Base-by-base conservation (phyloP, 2,797 vertebrate genomes). In the Ctenopoma multispine region DNA sequence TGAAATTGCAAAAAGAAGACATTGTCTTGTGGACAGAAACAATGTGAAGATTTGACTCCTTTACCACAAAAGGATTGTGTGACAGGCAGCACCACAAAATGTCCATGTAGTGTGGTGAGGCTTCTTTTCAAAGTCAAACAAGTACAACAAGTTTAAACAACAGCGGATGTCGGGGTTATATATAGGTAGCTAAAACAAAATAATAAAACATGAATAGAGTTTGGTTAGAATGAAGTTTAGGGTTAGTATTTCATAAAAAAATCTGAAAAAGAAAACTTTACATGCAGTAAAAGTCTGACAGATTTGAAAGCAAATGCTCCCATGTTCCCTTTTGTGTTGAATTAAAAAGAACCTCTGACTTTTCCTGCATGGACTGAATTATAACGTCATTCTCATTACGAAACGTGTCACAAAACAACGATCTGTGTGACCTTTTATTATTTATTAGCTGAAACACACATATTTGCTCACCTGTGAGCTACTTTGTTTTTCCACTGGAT, bases 381-480 rank as follows among this genome's bases (percentile, higher is more conserved):
- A 62, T 54, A 81, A 84, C 57, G 13, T 31, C 3, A 2, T 27
- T 14, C 51, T 71, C n/a, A 23, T 80, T 72, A 70, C 49, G 54
- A 63, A 80, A 66, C 5, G 63, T 84, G 78, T 85, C 68, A 79
- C 60, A 53, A 72, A 61, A 67, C 57, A 59, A 67, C 21, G 41
- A 72, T 83, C 68, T 34, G 43, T 57, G 58, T 68, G 65, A 81
- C 31, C 55, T 68, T 31, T 82, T 73, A 62, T 75, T 67, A 69
- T 78, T 63, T 72, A 80, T 47, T 50, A 55, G 20, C 59, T 59
- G 31, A 72, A 63, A 70, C 40, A 24, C 44, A 68, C 17, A 46
- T 41, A 36, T 15, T 15, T 57, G 63, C 62, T 71, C 85, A 90
- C 72, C 76, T 85, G 71, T 41, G 65, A 86, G 63, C 70, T 41